Conservation (phyloP, 2,888 invertebrate genomes). For the Coenonympha arcania region DNA sequence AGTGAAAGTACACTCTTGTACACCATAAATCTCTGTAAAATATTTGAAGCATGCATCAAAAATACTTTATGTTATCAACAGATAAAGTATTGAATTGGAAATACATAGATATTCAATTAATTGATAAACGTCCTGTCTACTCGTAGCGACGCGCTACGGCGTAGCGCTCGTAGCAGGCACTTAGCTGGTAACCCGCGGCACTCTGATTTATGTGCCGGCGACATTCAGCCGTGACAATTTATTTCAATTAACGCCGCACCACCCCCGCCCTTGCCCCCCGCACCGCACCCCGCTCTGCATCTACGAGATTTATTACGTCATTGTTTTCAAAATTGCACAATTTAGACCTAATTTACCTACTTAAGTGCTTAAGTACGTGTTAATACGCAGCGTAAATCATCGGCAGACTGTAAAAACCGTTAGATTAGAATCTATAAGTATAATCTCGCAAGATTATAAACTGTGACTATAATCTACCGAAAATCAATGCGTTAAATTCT, state of each 20-base stretch:
- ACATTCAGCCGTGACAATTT: slow-evolving; percentile 68
- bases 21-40: no score
- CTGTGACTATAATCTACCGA: no score
- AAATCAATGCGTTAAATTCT: no score
- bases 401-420: no score
- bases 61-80: no score
- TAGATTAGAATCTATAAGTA: not conserved
- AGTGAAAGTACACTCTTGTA: no score
- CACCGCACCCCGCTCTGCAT: slow-evolving; percentile 30
- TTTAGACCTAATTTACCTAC: not conserved
- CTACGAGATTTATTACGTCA: slow-evolving; percentile 29
- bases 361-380: no score
- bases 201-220: slow-evolving; percentile 69
- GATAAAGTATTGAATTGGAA: no score
- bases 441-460: no score
- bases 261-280: slow-evolving; percentile 44
- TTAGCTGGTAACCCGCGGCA: slow-evolving; percentile 69
- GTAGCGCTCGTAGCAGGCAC: slow-evolving; percentile 59
- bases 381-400: no score
- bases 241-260: slow-evolving; percentile 68
- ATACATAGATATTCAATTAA: not conserved
- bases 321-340: slow-evolving; percentile 22
- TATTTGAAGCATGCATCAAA: no score
- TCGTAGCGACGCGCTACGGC: slow-evolving; percentile 32
- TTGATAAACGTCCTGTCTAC: slow-evolving; percentile 35